Base-by-base conservation (phyloP, 2,888 invertebrate species). In the Rhingia campestris region DNA sequence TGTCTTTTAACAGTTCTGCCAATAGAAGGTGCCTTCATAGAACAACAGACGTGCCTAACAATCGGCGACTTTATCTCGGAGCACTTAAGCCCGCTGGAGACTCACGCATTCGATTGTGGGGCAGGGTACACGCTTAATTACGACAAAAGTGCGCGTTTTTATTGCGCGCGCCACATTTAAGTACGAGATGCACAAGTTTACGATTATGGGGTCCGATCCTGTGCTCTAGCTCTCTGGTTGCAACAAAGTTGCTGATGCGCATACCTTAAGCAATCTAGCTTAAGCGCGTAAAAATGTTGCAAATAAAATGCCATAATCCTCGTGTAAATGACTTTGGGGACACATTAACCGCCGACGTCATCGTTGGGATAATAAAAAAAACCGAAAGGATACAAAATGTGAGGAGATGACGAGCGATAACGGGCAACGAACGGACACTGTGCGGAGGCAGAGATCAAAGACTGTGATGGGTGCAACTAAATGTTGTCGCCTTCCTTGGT, bases 1-100 rank as follows among this genome's bases (percentile, higher is more conserved):
- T 77, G 64, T 63, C 39, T 51, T 66, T 66, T 54, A 47, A 41
- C 12, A 32, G 53, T 66, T 53, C 72, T 53, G 49, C 56, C 49
- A 45, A 69, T 58, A 81, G 64, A 64, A 49, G 9, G 39, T 32
- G 12, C 33, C 35, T 41, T 14, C 22, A 33, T 45, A 32, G 39
- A 3, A 35, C 7, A 14, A 30, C n/a, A 35, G 33, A n/a, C 5
- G 4, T 12, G 22, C 14, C 33, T 37, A 58, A 41, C n/a, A 53
- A 32, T 39, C 33, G 39, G 43, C 7, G 35, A 32, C 32, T 53
- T 66, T 67, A 72, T 67, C 72, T 54, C 47, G 2, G 37, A 35
- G 79, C 79, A 79, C 82, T 82, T 74, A 84, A 84, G 79, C 79
- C 82, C 74, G 82, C 32, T 84, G 74, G 67, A 74, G 73, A 69